Base-by-base conservation (phyloP, 2,113 vertebrate species). In the Argyrosomus japonicus region DNA sequence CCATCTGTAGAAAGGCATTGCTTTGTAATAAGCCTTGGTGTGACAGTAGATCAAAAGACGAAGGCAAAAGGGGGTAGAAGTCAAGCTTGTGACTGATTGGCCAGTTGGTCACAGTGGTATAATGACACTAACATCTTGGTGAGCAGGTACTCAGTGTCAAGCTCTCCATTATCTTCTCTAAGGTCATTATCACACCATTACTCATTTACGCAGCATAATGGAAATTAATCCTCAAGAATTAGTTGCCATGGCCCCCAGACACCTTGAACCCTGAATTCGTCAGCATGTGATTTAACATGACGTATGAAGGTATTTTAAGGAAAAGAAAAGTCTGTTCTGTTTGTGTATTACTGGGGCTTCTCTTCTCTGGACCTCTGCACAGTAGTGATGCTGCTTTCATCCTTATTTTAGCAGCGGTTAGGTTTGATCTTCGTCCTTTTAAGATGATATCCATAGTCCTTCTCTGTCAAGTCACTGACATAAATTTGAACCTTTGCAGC, bases 171-270 rank as follows among this genome's bases (percentile, higher is more conserved):
- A 89, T 86, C 83, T 85, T 56, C 63, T 84, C 72, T 56, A 27
- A 87, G 89, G 89, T 91, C 84, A 87, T 87, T 84, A 87, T 29
- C 65, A 27, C 43, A 11, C 47, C 71, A 80, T 94, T 90, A 92
- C 72, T 92, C 88, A 88, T 85, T 79, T 78, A 83, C 62, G 77
- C 79, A 75, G 73, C 54, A 25, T 83, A 88, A 86, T 84, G 75
- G 54, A 89, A 86, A 90, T 79, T 13, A 84, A 80, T 89, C 71
- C 10, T 77, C 63, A 68, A 63, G 54, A 85, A 64, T 85, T 72
- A 79, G 77, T 75, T 81, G 78, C 75, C 65, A 43, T 27, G 68
- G 36, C 48, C 9, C 36, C 48, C 62, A 77, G 32, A 77, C n/a
- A 76, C 56, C 70, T 64, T 83, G 68, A 76, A 77, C 40, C 50